These are phyloP conservation scores for Allobates femoralis DNA, from an alignment of 2,797 vertebrate genomes.

Conservation along the genomic window DNA sequence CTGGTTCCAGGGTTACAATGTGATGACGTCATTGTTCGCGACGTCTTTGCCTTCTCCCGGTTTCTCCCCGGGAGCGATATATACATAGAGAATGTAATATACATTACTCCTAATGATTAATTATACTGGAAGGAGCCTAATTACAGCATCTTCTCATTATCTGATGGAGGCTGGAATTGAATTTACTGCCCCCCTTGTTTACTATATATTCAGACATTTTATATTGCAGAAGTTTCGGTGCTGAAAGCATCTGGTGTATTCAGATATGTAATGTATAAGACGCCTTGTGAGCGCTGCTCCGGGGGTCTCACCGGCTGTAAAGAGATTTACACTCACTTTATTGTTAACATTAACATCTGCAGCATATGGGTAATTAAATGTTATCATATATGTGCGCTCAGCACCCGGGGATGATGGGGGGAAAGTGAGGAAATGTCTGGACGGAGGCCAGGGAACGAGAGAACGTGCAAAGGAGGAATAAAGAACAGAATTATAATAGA, in stretches of 20 bases:
- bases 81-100: background rate
- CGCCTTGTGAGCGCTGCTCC: conserved; percentile 8
- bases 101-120: conserved; percentile 17
- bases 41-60: background rate
- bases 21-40: background rate
- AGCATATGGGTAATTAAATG: conserved; percentile 61
- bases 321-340: conserved; percentile 60
- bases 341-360: conserved; percentile 59
- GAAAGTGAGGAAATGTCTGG: background rate
- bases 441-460: background rate
- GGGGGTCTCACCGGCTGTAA: conserved; percentile 52
- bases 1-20: background rate
- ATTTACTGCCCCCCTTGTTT: background rate
- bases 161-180: background rate
- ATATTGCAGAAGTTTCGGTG: conserved; percentile 15
- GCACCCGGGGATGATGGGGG: background rate
- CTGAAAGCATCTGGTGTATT: conserved; percentile 43
- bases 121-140: background rate
- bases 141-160: background rate
- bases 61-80: background rate
- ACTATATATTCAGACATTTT: background rate
- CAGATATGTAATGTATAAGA: conserved; percentile 7
- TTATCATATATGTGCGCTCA: conserved; percentile 44
- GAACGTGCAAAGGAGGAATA: no score
- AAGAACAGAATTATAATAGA: no score